Evolutionary conservation across 2,888 invertebrate species (phyloP).

Genomic region (Polietes domitor): DNA sequence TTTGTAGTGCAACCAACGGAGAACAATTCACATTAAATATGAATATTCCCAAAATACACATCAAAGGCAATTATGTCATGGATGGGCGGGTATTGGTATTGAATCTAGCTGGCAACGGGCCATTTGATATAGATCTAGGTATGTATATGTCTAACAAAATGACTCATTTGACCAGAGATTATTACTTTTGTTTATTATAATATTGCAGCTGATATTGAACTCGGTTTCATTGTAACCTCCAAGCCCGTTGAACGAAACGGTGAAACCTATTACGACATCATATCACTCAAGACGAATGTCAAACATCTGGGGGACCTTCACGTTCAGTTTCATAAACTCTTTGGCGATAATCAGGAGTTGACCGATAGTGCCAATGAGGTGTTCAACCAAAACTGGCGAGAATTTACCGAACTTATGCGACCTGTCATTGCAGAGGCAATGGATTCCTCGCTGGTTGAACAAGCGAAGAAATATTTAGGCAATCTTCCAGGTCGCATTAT

Average conservation of each 20-base stretch:
- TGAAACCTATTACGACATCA: conserved; percentile 77
- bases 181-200: no score
- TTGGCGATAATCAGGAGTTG: conserved; percentile 76
- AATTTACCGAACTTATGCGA: conserved; percentile 85
- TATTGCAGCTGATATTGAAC: conserved; percentile 38
- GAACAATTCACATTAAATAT: conserved; percentile 81
- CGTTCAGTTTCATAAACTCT: conserved; percentile 85
- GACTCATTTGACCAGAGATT: no score
- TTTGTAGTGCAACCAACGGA: not conserved
- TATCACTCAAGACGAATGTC: conserved; percentile 72
- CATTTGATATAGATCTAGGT: conserved; percentile 83
- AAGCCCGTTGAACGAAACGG: conserved; percentile 36
- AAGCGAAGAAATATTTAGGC: conserved; percentile 84
- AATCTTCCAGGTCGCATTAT: conserved; percentile 82
- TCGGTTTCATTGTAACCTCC: not conserved
- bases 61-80: conserved; percentile 85
- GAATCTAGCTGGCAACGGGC: conserved; percentile 85
- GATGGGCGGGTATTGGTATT: conserved; percentile 85
- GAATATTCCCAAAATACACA: conserved; percentile 84
- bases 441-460: conserved; percentile 84
- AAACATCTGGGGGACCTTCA: conserved; percentile 83
- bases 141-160: no score
- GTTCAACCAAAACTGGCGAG: conserved; percentile 87
- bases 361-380: conserved; percentile 87
- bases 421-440: conserved; percentile 86